Percentiles rank a stretch among this genome's conserved stretches.
Conservation (phyloP, 2,113 vertebrate species). For the Lophotis ruficrista region DNA sequence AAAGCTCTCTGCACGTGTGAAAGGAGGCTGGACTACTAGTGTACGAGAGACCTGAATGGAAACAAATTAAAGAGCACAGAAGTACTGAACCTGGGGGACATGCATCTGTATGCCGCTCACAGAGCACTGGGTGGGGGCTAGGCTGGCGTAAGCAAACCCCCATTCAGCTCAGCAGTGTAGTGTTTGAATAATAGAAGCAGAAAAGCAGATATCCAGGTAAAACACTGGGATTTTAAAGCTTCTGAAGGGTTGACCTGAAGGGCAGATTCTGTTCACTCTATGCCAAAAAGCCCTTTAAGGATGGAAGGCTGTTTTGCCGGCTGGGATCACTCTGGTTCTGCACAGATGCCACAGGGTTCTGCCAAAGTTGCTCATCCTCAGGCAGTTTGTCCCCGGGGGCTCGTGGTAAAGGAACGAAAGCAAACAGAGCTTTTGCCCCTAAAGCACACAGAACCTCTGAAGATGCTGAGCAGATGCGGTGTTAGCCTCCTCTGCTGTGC, state of each 20-base stretch:
- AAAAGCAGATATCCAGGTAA: neutral
- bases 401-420: neutral
- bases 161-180: neutral
- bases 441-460: neutral
- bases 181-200: neutral
- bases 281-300: neutral
- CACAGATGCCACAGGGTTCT: fast-evolving
- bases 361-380: neutral
- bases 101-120: neutral
- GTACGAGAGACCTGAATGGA: neutral
- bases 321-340: neutral
- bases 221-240: neutral
- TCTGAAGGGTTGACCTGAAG: neutral
- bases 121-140: neutral
- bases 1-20: fast-evolving
- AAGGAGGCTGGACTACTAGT: neutral
- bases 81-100: neutral
- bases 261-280: neutral
- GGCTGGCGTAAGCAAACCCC: neutral
- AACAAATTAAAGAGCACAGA: neutral
- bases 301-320: neutral
- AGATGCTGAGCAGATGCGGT: neutral
- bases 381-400: neutral
- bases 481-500: neutral
- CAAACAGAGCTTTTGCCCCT: neutral